Evolutionary conservation across 2,113 vertebrate species (phyloP).

Genomic region (Myotis davidii): DNA sequence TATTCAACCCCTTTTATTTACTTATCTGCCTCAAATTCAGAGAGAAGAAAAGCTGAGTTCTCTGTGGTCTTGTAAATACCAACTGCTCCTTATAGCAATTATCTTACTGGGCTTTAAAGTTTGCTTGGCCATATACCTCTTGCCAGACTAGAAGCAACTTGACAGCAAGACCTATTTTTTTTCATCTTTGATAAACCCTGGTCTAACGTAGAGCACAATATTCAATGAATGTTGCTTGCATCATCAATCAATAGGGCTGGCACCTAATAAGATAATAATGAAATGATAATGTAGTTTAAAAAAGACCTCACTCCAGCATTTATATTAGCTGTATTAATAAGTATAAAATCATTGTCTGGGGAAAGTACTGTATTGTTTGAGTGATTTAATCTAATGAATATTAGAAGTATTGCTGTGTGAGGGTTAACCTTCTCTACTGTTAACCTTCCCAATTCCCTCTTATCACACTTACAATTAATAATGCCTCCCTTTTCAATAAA

Average conservation of each 20-base stretch:
- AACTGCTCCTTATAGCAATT: not conserved
- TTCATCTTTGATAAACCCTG: not conserved
- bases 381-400: slow-evolving; percentile 14
- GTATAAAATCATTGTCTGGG: not conserved
- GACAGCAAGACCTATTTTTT: not conserved
- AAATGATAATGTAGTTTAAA: slow-evolving; percentile 7
- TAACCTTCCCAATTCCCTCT: not conserved
- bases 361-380: not conserved
- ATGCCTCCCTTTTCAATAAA: not conserved
- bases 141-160: not conserved
- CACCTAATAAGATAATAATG: slow-evolving; percentile 36
- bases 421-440: not conserved
- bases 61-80: not conserved
- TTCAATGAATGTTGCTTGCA: not conserved
- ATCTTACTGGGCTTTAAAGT: not conserved
- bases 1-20: not conserved
- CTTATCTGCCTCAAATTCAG: not conserved
- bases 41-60: not conserved
- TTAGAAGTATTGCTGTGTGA: not conserved
- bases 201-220: not conserved
- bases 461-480: not conserved
- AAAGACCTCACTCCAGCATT: slow-evolving; percentile 35
- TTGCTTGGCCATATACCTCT: not conserved
- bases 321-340: not conserved
- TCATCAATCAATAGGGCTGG: not conserved